phyloP scores from a whole-genome alignment of 2,888 invertebrate genomes.

The Hyles lineata region DNA sequence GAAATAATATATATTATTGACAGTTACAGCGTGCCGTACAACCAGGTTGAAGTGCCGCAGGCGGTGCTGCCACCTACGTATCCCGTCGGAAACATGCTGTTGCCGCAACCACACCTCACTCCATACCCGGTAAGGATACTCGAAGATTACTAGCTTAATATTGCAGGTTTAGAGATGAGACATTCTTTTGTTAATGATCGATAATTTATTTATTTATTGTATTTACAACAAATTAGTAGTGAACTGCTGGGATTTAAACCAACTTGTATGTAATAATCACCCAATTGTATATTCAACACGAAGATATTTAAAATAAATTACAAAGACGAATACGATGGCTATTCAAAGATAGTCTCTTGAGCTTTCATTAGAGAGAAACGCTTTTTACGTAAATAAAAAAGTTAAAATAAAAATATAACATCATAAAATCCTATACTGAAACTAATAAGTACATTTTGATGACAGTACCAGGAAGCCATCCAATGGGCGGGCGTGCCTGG shows the following conservation, averaged over 20 bases:
- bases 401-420: neutral
- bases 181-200: too few relatives aligned
- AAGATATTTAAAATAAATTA: too few relatives aligned
- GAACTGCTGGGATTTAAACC: too few relatives aligned
- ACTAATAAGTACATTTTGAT: neutral
- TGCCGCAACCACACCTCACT: slow-evolving; percentile 60
- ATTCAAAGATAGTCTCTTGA: too few relatives aligned
- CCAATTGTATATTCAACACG: too few relatives aligned
- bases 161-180: too few relatives aligned
- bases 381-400: neutral
- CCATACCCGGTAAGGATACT: slow-evolving; percentile 60
- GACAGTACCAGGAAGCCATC: slow-evolving; percentile 65
- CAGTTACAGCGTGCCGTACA: slow-evolving; percentile 70
- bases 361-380: too few relatives aligned
- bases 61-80: slow-evolving; percentile 52
- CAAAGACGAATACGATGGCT: too few relatives aligned
- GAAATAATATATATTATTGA: neutral
- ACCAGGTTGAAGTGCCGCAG: slow-evolving; percentile 56
- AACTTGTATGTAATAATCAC: too few relatives aligned
- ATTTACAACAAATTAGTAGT: too few relatives aligned
- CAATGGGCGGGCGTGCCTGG: slow-evolving; percentile 66
- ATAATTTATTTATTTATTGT: too few relatives aligned
- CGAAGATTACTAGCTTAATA: neutral
- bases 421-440: neutral
- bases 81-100: slow-evolving; percentile 58